phyloP scores from a whole-genome alignment of 1,140 invertebrate genomes.

The Pissodes strobi region DNA sequence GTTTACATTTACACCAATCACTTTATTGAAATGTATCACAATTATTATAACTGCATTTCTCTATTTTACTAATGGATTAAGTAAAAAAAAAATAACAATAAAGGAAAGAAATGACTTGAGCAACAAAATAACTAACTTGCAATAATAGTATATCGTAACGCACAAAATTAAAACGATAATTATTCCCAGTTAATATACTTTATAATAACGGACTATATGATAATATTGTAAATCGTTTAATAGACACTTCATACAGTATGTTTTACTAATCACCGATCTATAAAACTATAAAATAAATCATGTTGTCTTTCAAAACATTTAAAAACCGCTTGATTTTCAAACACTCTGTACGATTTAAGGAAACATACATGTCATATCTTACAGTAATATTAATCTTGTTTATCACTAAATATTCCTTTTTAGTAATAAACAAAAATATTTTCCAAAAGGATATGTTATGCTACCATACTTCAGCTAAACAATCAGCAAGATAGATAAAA shows the following conservation, averaged over 20 bases:
- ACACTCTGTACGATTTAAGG: neutral
- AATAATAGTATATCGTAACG: slow-evolving; percentile 16
- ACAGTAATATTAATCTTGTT: no score
- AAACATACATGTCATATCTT: no score
- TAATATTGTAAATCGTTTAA: slow-evolving; percentile 2
- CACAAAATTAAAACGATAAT: slow-evolving; percentile 14
- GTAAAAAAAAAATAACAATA: slow-evolving; percentile 17
- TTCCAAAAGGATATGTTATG: no score
- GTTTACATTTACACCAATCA: slow-evolving; percentile 37
- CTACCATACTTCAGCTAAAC: no score
- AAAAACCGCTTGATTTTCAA: neutral
- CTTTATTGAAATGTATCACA: slow-evolving; percentile 39
- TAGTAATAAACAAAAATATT: no score
- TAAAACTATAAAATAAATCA: neutral
- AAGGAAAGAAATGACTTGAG: slow-evolving; percentile 31
- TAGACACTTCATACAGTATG: slow-evolving; percentile 5
- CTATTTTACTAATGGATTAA: slow-evolving; percentile 33
- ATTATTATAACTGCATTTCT: slow-evolving; percentile 36
- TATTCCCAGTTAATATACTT: slow-evolving; percentile 16
- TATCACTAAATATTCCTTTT: no score
- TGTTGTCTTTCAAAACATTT: neutral
- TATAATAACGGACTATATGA: slow-evolving; percentile 15
- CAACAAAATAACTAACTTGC: slow-evolving; percentile 31
- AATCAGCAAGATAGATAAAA: no score
- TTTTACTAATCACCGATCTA: slow-evolving; percentile 8